A percentile compares a stretch with the other conserved stretches of the same genome.
Evolutionary conservation across 2,888 invertebrate species (phyloP).

Genomic region (Macrophya alboannulata): DNA sequence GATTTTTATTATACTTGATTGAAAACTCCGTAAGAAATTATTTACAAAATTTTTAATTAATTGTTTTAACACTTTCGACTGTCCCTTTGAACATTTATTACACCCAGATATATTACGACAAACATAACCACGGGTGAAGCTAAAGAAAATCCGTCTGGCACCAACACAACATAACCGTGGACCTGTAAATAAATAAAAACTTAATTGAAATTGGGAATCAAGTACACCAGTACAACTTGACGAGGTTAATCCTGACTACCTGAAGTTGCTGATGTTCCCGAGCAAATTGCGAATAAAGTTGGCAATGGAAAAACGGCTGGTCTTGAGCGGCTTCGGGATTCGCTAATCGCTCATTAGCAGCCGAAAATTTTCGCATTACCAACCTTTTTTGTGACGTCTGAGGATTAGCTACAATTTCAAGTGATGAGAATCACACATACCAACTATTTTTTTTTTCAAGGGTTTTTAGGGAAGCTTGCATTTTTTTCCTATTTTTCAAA

Average conservation of each 20-base stretch:
- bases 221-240: background rate
- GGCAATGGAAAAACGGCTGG: background rate
- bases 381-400: background rate
- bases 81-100: constrained; percentile 1
- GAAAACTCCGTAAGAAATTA: background rate
- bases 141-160: constrained; percentile 36
- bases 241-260: background rate
- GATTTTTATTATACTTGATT: background rate
- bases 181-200: constrained; percentile 44
- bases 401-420: background rate
- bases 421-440: background rate
- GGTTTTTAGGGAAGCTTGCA: background rate
- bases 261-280: background rate
- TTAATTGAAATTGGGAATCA: constrained; percentile 36
- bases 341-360: background rate
- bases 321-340: background rate
- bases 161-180: constrained; percentile 41
- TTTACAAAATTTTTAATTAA: constrained; percentile 1
- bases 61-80: background rate
- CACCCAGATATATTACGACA: background rate
- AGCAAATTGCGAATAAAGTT: constrained; percentile 6
- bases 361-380: constrained; percentile 1
- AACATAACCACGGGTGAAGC: constrained; percentile 28
- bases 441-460: constrained; percentile 13
- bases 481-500: background rate